Conservation (phyloP, 2,888 invertebrate genomes). For the Chelonus formosanus region DNA sequence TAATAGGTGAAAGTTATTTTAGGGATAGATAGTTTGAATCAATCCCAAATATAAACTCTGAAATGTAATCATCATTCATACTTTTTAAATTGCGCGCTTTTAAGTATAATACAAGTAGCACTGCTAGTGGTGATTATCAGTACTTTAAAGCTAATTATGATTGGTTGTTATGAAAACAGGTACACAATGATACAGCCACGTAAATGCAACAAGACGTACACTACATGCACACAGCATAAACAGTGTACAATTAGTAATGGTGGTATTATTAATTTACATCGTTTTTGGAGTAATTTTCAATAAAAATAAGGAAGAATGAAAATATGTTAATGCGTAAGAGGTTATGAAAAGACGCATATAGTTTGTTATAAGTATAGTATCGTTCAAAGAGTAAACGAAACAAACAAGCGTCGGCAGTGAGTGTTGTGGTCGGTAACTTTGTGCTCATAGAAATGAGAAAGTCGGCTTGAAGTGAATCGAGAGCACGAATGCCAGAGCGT, state of each 20-base stretch:
- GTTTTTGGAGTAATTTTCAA: too few relatives aligned
- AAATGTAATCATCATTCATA: too few relatives aligned
- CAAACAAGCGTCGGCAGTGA: constrained; percentile 19
- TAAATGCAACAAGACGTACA: neutral
- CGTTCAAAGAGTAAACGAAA: neutral
- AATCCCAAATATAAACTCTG: too few relatives aligned
- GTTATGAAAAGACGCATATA: neutral
- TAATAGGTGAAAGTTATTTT: too few relatives aligned
- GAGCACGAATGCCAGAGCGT: constrained; percentile 33
- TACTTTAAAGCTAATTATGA: neutral
- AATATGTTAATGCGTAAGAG: neutral
- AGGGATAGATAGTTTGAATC: too few relatives aligned
- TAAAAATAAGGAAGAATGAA: neutral
- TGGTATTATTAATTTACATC: neutral
- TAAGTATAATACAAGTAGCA: neutral
- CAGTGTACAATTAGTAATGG: neutral
- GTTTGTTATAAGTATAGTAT: neutral
- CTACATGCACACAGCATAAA: neutral
- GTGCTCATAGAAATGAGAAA: constrained; percentile 57
- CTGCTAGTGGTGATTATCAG: neutral
- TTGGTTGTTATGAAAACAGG: neutral
- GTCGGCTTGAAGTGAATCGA: constrained; percentile 42
- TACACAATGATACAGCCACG: neutral
- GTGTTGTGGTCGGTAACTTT: constrained; percentile 26
- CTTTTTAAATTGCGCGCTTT: neutral